A percentile compares a stretch with the other conserved stretches of the same genome.
Evolutionary conservation across 2,797 vertebrate genomes (phyloP).

Genomic region (Mycteria americana): DNA sequence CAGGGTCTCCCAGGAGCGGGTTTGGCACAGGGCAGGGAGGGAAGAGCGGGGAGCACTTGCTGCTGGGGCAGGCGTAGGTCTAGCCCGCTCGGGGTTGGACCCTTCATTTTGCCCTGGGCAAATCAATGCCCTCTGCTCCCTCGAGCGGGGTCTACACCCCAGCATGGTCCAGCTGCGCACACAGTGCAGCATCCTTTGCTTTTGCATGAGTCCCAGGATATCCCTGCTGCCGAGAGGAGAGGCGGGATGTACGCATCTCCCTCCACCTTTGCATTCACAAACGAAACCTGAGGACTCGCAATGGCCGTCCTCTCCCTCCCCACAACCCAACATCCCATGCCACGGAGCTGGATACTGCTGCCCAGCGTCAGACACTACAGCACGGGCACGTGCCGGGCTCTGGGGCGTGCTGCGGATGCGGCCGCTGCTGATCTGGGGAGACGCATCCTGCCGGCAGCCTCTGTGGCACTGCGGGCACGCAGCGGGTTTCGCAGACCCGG

Average conservation of each 20-base stretch:
- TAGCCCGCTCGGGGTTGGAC: neutral
- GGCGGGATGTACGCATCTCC: neutral
- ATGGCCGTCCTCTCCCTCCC: neutral
- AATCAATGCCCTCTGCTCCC: neutral
- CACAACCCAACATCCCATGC: neutral
- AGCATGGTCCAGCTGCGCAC: fast-evolving
- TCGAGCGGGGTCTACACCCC: neutral
- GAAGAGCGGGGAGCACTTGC: neutral
- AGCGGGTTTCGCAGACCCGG: neutral
- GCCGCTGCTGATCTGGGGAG: neutral
- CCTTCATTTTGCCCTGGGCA: neutral
- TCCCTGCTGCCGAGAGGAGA: neutral
- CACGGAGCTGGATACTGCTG: neutral
- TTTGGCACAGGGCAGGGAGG: constrained; percentile 27
- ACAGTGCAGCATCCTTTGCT: neutral
- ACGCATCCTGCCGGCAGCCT: neutral
- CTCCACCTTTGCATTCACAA: neutral
- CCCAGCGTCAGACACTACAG: fast-evolving
- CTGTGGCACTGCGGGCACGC: neutral
- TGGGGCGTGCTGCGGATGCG: fast-evolving
- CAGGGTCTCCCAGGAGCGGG: constrained; percentile 39
- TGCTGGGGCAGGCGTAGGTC: neutral
- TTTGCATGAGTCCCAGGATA: neutral
- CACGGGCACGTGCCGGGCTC: neutral
- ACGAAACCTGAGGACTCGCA: fast-evolving